A percentile compares a stretch with the other conserved stretches of the same genome.
Conservation (phyloP, 2,888 invertebrate species). For the Drosophila borborema region DNA sequence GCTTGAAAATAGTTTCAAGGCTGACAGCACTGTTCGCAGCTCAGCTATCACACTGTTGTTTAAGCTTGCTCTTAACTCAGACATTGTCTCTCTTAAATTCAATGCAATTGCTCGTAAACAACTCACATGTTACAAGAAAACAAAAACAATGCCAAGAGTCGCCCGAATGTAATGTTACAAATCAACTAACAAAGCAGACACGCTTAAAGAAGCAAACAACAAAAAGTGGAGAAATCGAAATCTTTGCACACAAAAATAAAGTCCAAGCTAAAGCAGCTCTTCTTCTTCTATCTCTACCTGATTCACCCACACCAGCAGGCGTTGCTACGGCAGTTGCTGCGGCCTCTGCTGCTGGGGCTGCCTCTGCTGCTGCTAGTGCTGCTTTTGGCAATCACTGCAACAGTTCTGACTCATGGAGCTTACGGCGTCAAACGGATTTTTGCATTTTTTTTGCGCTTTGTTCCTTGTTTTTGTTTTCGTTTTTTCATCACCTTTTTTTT, state of each 20-base stretch:
- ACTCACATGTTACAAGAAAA: slow-evolving; percentile 32
- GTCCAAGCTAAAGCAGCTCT: slow-evolving; percentile 32
- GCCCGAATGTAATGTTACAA: slow-evolving; percentile 50
- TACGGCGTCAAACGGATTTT: slow-evolving; percentile 78
- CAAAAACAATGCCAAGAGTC: slow-evolving; percentile 21
- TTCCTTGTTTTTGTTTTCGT: slow-evolving; percentile 22
- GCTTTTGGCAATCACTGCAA: slow-evolving; percentile 68
- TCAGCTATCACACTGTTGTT: slow-evolving; percentile 5
- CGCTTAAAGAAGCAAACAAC: slow-evolving; percentile 54
- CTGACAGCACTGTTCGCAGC: slow-evolving; percentile 10
- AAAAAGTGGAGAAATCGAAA: slow-evolving; percentile 70
- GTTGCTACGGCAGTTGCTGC: slow-evolving; percentile 5
- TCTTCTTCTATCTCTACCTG: slow-evolving; percentile 10
- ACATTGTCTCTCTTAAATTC: slow-evolving; percentile 50
- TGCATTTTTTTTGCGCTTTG: slow-evolving; percentile 63
- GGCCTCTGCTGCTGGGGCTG: slow-evolving; percentile 1
- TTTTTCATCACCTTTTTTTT: slow-evolving; percentile 1
- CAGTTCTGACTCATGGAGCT: slow-evolving; percentile 73
- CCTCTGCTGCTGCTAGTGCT: slow-evolving; percentile 8
- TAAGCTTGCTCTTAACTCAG: slow-evolving; percentile 41
- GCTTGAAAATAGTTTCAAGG: slow-evolving; percentile 5
- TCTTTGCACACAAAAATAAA: slow-evolving; percentile 54
- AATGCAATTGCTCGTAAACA: slow-evolving; percentile 34
- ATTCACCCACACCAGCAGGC: slow-evolving; percentile 11
- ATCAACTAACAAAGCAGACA: slow-evolving; percentile 61